phyloP scores from a whole-genome alignment of 2,888 invertebrate genomes.

The Bombylius major region DNA sequence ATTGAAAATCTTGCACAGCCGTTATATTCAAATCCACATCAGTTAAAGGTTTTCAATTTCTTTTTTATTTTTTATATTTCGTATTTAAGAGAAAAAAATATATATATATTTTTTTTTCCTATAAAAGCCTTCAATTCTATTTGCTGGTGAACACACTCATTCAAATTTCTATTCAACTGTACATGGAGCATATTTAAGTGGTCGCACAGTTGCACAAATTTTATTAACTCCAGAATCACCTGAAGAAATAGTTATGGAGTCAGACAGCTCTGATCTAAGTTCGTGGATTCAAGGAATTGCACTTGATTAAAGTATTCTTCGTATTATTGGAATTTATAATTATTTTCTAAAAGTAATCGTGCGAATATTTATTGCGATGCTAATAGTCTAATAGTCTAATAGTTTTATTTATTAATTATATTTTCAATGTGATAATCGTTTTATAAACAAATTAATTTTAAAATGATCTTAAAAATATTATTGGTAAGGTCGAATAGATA shows the following conservation, averaged over 20 bases:
- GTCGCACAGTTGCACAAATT: constrained; percentile 66
- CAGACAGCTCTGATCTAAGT: constrained; percentile 67
- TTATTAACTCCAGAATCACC: constrained; percentile 50
- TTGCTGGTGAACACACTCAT: constrained; percentile 94
- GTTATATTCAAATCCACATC: constrained; percentile 55
- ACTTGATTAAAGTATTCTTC: constrained; percentile 41
- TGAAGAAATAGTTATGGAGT: constrained; percentile 54
- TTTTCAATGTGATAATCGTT: no score
- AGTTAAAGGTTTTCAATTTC: constrained; percentile 46
- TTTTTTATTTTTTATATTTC: background rate
- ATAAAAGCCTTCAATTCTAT: constrained; percentile 62
- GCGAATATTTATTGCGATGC: no score
- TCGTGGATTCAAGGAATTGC: constrained; percentile 83
- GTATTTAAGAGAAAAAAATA: background rate
- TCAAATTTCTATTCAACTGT: constrained; percentile 89
- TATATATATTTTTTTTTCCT: constrained; percentile 23
- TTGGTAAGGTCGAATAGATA: no score
- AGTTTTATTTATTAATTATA: no score
- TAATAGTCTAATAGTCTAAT: no score
- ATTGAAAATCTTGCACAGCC: constrained; percentile 80
- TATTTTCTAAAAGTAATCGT: no score
- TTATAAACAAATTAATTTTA: no score
- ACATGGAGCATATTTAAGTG: constrained; percentile 85
- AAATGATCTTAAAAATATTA: no score
- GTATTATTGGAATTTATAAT: no score